phyloP scores from a whole-genome alignment of 1,140 invertebrate species.

The Philotrypesis tridentata region DNA sequence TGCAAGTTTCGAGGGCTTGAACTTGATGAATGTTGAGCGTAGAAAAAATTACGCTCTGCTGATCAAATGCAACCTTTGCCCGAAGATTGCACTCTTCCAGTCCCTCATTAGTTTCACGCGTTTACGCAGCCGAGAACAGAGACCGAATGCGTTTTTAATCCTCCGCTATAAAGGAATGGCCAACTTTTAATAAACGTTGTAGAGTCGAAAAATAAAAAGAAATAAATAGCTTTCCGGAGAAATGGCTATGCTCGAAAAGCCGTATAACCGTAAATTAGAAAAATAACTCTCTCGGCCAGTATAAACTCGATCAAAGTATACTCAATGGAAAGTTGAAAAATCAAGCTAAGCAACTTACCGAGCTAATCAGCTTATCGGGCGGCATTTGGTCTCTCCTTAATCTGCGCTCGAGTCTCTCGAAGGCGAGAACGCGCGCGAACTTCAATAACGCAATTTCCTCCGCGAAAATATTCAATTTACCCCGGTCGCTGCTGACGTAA shows the following conservation, averaged over 20 bases:
- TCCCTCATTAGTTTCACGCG: not conserved
- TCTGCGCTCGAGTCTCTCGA: not conserved
- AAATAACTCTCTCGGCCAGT: not conserved
- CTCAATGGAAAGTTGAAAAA: not conserved
- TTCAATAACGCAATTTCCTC: slow-evolving; percentile 24
- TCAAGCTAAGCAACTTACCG: not conserved
- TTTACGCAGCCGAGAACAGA: not conserved
- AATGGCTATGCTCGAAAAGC: too few relatives aligned
- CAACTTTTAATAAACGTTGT: too few relatives aligned
- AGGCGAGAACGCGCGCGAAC: not conserved
- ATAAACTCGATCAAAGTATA: too few relatives aligned
- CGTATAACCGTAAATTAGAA: not conserved
- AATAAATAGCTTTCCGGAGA: not conserved
- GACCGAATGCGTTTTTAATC: too few relatives aligned
- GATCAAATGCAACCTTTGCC: not conserved
- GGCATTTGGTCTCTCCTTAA: not conserved
- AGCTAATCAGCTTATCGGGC: slow-evolving; percentile 22
- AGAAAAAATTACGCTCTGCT: not conserved
- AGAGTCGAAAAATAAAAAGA: too few relatives aligned
- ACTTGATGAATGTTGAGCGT: not conserved
- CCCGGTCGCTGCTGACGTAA: not conserved
- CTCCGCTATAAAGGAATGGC: too few relatives aligned
- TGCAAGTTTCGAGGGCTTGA: not conserved
- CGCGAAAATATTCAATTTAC: slow-evolving; percentile 37
- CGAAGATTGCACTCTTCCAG: not conserved